Conservation (phyloP, 2,888 invertebrate genomes). For the Pheosia gnoma region DNA sequence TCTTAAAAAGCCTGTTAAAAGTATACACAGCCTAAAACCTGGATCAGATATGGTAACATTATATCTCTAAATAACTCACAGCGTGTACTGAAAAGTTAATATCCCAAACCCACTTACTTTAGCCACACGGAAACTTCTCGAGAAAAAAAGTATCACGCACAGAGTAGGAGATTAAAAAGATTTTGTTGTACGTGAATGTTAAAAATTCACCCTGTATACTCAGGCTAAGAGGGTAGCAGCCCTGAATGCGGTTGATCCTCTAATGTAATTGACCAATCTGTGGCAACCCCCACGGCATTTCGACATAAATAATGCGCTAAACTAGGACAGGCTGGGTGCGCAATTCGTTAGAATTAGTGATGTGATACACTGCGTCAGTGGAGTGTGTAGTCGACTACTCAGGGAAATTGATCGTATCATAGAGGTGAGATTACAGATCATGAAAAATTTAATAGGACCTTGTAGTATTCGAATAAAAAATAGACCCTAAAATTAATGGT, state of each 20-base stretch:
- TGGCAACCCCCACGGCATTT: constrained; percentile 18
- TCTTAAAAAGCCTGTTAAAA: too few relatives aligned
- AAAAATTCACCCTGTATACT: constrained; percentile 22
- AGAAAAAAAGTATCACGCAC: constrained; percentile 3
- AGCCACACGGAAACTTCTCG: background rate
- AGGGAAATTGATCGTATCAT: too few relatives aligned
- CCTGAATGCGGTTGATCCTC: constrained; percentile 22
- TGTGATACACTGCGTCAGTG: background rate
- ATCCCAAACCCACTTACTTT: background rate
- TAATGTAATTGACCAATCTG: constrained; percentile 51
- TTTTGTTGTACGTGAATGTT: constrained; percentile 20
- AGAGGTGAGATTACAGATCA: too few relatives aligned
- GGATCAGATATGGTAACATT: background rate
- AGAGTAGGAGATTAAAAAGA: constrained; percentile 20
- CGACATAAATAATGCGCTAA: constrained; percentile 40
- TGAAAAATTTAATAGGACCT: too few relatives aligned
- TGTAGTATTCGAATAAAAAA: too few relatives aligned
- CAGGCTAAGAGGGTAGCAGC: constrained; percentile 21
- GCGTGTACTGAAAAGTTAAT: background rate
- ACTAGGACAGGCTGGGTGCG: constrained; percentile 17
- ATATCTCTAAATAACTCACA: background rate
- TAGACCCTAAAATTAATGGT: too few relatives aligned
- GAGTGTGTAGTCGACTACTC: background rate
- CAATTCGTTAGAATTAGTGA: constrained; percentile 4
- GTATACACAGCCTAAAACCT: too few relatives aligned